Conservation (phyloP, 2,888 invertebrate genomes). For the Mechanitis mazaeus region DNA sequence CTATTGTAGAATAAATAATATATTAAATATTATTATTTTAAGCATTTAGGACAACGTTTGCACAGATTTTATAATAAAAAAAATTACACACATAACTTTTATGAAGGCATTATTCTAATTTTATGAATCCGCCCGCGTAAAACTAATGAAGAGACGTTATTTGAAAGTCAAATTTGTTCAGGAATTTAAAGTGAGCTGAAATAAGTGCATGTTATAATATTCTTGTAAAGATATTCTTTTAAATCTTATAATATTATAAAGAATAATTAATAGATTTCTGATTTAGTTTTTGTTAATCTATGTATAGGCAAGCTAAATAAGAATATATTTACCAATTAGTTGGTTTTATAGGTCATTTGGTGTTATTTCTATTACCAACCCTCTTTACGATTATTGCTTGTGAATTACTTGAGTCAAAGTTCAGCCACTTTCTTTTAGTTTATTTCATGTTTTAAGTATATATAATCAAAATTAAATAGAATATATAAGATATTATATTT, state of each 20-base stretch:
- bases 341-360: slow-evolving; percentile 35
- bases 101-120: slow-evolving; percentile 28
- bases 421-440: slow-evolving; percentile 10
- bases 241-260: background rate
- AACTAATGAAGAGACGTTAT: slow-evolving; percentile 29
- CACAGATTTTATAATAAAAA: slow-evolving; percentile 10
- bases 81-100: slow-evolving; percentile 17
- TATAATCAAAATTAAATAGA: no score
- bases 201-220: slow-evolving; percentile 21
- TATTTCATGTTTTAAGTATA: background rate
- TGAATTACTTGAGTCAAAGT: slow-evolving; percentile 19
- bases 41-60: background rate
- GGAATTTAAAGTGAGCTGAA: slow-evolving; percentile 23
- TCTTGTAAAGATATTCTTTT: background rate
- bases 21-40: background rate
- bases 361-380: slow-evolving; percentile 30
- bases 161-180: slow-evolving; percentile 27
- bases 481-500: no score
- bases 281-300: no score
- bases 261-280: no score
- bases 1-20: background rate
- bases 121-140: slow-evolving; percentile 28
- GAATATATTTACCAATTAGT: slow-evolving; percentile 27
- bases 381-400: slow-evolving; percentile 22
- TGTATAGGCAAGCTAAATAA: no score